phyloP scores from a whole-genome alignment of 23 tunicate genomes.

The Botrylloides violaceus region DNA sequence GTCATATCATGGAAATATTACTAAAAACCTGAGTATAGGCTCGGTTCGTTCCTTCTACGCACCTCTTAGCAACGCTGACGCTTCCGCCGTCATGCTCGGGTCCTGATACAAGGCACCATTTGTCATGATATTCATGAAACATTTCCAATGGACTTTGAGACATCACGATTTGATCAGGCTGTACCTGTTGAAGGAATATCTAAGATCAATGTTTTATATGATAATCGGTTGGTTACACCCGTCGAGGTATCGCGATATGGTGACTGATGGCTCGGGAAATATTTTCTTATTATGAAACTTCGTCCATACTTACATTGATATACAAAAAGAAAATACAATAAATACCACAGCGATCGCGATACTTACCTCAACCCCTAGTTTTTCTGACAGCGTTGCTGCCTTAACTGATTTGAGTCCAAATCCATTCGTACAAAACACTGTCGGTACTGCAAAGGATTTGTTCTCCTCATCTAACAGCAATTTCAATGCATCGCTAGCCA shows the following conservation, averaged over 20 bases:
- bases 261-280: too few species aligned
- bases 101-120: constrained; percentile 81
- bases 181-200: constrained; percentile 21
- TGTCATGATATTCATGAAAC: constrained; percentile 87
- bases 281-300: too few species aligned
- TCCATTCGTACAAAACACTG: constrained; percentile 93
- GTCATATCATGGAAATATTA: neutral
- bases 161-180: constrained; percentile 92
- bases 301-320: too few species aligned
- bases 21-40: neutral
- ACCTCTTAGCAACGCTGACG: constrained; percentile 75
- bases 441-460: constrained; percentile 53
- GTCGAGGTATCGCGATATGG: too few species aligned
- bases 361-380: constrained; percentile 71
- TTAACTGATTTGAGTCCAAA: constrained; percentile 83
- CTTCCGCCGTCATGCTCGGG: constrained; percentile 95
- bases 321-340: too few species aligned
- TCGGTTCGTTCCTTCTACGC: too few species aligned
- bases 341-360: too few species aligned
- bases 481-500: constrained; percentile 62
- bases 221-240: too few species aligned
- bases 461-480: constrained; percentile 40
- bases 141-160: constrained; percentile 81
- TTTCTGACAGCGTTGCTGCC: constrained; percentile 69
- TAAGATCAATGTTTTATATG: neutral